Evolutionary conservation across 2,797 vertebrate species (phyloP), one percentile per base, ranked within the genome.

Genomic region (Rhodeus uyekii): DNA sequence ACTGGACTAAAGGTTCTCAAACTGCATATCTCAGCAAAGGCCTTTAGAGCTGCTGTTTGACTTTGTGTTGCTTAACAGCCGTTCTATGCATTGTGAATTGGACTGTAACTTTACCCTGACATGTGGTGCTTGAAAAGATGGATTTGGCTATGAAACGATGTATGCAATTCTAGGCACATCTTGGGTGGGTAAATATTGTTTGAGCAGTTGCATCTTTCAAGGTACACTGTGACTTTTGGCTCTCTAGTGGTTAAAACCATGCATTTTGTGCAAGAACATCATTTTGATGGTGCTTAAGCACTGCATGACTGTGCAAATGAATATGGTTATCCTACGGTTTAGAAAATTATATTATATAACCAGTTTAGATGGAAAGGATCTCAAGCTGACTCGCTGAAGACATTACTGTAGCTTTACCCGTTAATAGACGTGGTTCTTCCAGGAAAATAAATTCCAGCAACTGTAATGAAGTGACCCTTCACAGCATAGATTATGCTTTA

Each of bases 1-100:
- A 22, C 39, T 71, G 50, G n/a, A 36, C 73, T 64, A 4, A 16
- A 82, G 68, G 79, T 78, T 78, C 4, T 71, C 50, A 71, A 60
- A 60, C 53, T 34, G 67, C 39, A 22, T 39, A 32, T 13, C 12
- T 69, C 50, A 34, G 50, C 65, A 58, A 53, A 60, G 36, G 12
- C 12, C 50, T 69, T 32, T 58, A n/a, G 55, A 58, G 34, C 48
- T 44, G 6, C 18, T 32, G 16, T 42, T 68, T 14, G 48, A 32
- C 60, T 50, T 64, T 78, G 61, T 63, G 36, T 22, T 36, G 32
- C n/a, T 50, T 39, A 48, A 77, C 13, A 9, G 27, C 61, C 18
- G 9, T 55, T 38, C 63, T 19, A 2, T 29, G 53, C 32, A 39
- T 53, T 12, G n/a, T 53, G 32, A 48, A 24, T 9, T 19, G 32